Conservation (phyloP, 2,797 vertebrate genomes). For the Anguilla marmorata region DNA sequence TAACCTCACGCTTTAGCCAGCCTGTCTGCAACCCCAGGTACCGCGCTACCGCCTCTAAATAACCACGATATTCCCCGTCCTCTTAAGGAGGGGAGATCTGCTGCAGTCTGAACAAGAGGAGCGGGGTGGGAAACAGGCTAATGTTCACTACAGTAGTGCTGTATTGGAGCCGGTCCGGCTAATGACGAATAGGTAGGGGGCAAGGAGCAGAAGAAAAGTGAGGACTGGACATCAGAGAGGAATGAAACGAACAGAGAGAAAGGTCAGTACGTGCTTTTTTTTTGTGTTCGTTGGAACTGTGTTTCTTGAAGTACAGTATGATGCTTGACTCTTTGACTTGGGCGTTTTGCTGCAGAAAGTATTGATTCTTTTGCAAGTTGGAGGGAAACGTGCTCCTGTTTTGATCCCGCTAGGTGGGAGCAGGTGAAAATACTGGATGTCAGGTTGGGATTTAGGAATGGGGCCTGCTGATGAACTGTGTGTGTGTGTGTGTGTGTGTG, state of each 20-base stretch:
- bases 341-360: conserved; percentile 71
- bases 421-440: conserved; percentile 63
- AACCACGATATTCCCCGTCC: conserved; percentile 77
- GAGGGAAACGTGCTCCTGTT: conserved; percentile 71
- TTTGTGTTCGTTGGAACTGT: conserved; percentile 49
- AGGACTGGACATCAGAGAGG: conserved; percentile 71
- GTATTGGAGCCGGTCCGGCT: conserved; percentile 64
- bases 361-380: conserved; percentile 78
- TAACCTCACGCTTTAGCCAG: conserved; percentile 80
- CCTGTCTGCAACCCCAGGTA: conserved; percentile 78
- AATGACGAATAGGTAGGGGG: conserved; percentile 53
- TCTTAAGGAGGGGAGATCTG: conserved; percentile 77
- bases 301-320: conserved; percentile 46
- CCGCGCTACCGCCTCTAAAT: conserved; percentile 74
- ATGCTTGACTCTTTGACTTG: conserved; percentile 49
- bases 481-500: conserved; percentile 26
- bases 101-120: conserved; percentile 57
- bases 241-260: conserved; percentile 63
- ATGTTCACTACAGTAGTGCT: conserved; percentile 66
- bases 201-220: conserved; percentile 48
- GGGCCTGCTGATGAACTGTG: conserved; percentile 31
- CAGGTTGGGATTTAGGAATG: conserved; percentile 21
- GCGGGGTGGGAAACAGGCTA: conserved; percentile 78
- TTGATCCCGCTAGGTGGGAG: conserved; percentile 74
- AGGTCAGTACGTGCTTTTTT: conserved; percentile 73